Percentiles rank a stretch among this genome's conserved stretches.
Evolutionary conservation across 2,797 vertebrate species (phyloP).

Genomic region (Vireo griseus): DNA sequence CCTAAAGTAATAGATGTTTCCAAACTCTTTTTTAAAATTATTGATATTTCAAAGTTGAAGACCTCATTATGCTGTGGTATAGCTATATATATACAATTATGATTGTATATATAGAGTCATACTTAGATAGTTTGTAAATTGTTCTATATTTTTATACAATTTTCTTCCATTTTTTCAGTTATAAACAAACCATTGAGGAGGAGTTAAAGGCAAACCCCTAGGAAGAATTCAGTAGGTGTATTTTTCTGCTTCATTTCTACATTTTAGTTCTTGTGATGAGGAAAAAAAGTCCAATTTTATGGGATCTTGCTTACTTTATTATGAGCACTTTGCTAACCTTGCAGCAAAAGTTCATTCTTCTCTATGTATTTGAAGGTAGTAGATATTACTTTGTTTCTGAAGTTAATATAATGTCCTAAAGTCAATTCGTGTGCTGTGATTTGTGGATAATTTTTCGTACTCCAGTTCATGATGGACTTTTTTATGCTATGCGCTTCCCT

Average conservation of each 20-base stretch:
- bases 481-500: neutral
- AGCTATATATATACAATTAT: neutral
- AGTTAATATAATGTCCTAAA: neutral
- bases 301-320: neutral
- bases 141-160: neutral
- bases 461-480: neutral
- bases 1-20: neutral
- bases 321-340: neutral
- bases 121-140: neutral
- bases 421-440: neutral
- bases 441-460: neutral
- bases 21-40: neutral
- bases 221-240: neutral
- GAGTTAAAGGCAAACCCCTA: neutral
- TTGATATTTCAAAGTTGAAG: neutral
- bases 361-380: neutral
- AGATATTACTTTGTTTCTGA: neutral
- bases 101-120: neutral
- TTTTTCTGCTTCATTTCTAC: neutral
- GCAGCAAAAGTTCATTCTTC: neutral
- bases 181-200: neutral
- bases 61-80: neutral
- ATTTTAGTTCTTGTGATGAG: neutral
- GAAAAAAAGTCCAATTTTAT: neutral
- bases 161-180: neutral